A percentile compares a stretch with the other conserved stretches of the same genome.
Evolutionary conservation across 2,888 invertebrate genomes (phyloP).

Genomic region (Cheilosia soror): DNA sequence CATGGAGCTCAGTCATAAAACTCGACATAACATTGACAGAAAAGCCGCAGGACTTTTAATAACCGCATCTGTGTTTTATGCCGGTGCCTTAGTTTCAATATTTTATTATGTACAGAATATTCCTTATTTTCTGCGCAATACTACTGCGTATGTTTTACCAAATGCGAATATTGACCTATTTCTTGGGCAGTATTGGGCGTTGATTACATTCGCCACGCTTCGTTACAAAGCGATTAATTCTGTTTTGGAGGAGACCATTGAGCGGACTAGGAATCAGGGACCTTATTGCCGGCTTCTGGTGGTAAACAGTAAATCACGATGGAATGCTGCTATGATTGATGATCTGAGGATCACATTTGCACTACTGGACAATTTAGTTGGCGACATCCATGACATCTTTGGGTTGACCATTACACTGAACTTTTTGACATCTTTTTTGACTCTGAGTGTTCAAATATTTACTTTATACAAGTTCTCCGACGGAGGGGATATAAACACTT

Average conservation of each 20-base stretch:
- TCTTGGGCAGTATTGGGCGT: conserved; percentile 76
- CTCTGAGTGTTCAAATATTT: conserved; percentile 35
- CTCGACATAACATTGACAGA: background rate
- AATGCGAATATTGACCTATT: conserved; percentile 75
- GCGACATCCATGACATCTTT: conserved; percentile 45
- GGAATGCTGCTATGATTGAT: conserved; percentile 26
- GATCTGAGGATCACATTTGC: conserved; percentile 37
- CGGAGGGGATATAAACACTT: background rate
- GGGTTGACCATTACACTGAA: conserved; percentile 48
- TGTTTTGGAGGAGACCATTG: conserved; percentile 47
- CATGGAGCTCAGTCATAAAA: background rate
- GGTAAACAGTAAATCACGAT: conserved; percentile 1
- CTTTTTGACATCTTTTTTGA: conserved; percentile 41
- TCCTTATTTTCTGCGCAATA: conserved; percentile 40
- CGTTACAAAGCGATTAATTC: conserved; percentile 66
- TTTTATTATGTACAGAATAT: conserved; percentile 55
- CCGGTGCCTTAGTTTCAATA: conserved; percentile 34
- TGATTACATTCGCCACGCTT: conserved; percentile 61
- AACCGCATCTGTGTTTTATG: background rate
- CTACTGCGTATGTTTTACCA: conserved; percentile 72
- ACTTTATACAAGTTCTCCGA: conserved; percentile 42
- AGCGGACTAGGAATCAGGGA: background rate
- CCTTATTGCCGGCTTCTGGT: conserved; percentile 4
- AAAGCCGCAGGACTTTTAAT: background rate
- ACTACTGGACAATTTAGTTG: conserved; percentile 29